A percentile compares a stretch with the other conserved stretches of the same genome.
phyloP scores from a whole-genome alignment of 1,140 invertebrate species.

The Drosophila watanabei region DNA sequence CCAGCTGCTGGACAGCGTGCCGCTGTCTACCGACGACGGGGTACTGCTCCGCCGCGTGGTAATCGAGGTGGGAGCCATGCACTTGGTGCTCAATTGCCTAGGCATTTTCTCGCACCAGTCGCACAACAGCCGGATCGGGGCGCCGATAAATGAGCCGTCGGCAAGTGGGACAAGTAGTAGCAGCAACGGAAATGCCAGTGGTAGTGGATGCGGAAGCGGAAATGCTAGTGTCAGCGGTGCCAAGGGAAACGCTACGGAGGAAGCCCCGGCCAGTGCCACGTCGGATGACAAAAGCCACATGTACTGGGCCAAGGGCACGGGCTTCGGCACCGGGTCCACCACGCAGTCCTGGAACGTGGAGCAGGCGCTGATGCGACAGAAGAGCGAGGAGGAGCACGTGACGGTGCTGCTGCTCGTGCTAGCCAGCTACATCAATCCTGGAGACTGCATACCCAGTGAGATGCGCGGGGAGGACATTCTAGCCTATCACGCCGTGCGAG shows the following conservation, averaged over 20 bases:
- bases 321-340: constrained; percentile 97
- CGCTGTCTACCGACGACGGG: constrained; percentile 93
- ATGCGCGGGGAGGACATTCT: constrained; percentile 84
- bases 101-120: constrained; percentile 95
- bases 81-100: constrained; percentile 94
- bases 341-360: constrained; percentile 98
- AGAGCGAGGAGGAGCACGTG: constrained; percentile 96
- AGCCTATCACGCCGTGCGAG: constrained; percentile 73
- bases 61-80: constrained; percentile 93
- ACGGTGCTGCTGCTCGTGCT: constrained; percentile 93
- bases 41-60: constrained; percentile 91
- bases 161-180: constrained; percentile 53
- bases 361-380: constrained; percentile 94
- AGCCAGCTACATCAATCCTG: constrained; percentile 94
- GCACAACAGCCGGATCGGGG: constrained; percentile 69
- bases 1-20: constrained; percentile 92
- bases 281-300: constrained; percentile 93
- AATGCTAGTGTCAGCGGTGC: constrained; percentile 18
- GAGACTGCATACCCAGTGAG: constrained; percentile 88
- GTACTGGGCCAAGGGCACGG: constrained; percentile 98
- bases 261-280: constrained; percentile 61
- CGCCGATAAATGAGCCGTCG: constrained; percentile 68
- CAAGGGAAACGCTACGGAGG: constrained; percentile 44
- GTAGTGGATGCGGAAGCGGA: constrained; percentile 6
- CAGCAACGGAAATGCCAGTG: constrained; percentile 44